Conservation (phyloP, 2,888 invertebrate species). For the Drymonia ruficornis region DNA sequence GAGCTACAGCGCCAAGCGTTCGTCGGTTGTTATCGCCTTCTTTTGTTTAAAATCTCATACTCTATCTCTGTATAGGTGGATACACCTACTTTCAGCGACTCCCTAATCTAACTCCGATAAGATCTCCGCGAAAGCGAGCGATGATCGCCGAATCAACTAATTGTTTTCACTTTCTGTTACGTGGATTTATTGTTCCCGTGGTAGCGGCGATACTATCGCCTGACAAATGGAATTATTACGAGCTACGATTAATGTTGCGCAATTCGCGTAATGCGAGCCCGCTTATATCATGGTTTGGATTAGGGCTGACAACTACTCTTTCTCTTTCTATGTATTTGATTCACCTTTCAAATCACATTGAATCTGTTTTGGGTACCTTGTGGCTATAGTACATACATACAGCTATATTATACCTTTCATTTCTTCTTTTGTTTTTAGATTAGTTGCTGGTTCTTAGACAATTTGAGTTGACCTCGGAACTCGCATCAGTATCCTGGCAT, state of each 20-base stretch:
- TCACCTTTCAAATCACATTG: no score
- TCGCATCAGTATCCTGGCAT: no score
- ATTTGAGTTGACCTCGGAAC: no score
- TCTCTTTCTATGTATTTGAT: no score
- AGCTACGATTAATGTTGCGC: slow-evolving; percentile 63
- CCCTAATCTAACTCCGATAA: slow-evolving; percentile 31
- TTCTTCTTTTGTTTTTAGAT: no score
- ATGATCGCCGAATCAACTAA: slow-evolving; percentile 67
- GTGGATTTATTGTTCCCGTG: slow-evolving; percentile 64
- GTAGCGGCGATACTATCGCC: slow-evolving; percentile 63
- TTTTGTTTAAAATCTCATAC: background rate
- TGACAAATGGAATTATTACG: slow-evolving; percentile 74
- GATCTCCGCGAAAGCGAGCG: slow-evolving; percentile 63
- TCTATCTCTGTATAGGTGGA: background rate
- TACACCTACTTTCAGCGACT: background rate
- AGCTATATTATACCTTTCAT: no score
- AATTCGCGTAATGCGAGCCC: slow-evolving; percentile 62
- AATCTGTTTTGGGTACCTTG: no score
- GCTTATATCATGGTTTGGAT: slow-evolving; percentile 35
- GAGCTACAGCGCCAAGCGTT: no score
- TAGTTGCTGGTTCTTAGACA: no score
- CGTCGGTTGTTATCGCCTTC: no score
- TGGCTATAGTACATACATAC: no score
- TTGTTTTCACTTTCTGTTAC: slow-evolving; percentile 78
- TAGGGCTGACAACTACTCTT: background rate